These are phyloP conservation scores for Mallateleia sp. DNA, from an alignment of 2,888 invertebrate species.

Conservation along the genomic window DNA sequence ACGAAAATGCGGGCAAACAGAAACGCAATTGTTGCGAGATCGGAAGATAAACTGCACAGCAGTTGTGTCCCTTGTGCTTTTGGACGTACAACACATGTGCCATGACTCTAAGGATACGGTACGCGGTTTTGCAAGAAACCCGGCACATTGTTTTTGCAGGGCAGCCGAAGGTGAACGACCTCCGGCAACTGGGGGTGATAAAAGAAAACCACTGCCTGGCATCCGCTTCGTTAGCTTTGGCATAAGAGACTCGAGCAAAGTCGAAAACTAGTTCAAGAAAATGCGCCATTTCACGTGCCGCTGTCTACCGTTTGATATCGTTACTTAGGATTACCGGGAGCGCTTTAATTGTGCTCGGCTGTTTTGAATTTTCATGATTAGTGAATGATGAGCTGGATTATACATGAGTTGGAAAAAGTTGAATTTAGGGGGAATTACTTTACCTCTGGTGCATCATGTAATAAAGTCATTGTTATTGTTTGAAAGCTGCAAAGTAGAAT, in stretches of 20 bases:
- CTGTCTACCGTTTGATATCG: no score
- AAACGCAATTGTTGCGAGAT: conserved; percentile 54
- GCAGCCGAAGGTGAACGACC: conserved; percentile 56
- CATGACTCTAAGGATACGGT: conserved; percentile 31
- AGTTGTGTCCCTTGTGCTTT: conserved; percentile 30
- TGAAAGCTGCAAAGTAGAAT: no score
- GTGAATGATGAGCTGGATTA: no score
- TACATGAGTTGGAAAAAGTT: no score
- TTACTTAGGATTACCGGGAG: no score
- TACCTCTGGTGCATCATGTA: no score
- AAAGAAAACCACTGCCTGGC: conserved; percentile 53
- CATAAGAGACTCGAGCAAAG: conserved; percentile 45
- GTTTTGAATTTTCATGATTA: no score
- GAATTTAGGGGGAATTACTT: no score
- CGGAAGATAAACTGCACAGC: conserved; percentile 44
- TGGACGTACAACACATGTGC: conserved; percentile 40
- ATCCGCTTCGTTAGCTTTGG: conserved; percentile 58
- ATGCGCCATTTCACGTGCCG: conserved; percentile 47
- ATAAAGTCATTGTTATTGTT: no score
- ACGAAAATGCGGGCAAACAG: conserved; percentile 51
- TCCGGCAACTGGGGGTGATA: conserved; percentile 36
- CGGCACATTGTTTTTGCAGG: conserved; percentile 52
- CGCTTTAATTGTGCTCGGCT: no score
- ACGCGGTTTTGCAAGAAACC: conserved; percentile 41
- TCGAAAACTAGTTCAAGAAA: conserved; percentile 62